Conservation (phyloP, 2,797 vertebrate genomes). For the Sebastes vulpes region DNA sequence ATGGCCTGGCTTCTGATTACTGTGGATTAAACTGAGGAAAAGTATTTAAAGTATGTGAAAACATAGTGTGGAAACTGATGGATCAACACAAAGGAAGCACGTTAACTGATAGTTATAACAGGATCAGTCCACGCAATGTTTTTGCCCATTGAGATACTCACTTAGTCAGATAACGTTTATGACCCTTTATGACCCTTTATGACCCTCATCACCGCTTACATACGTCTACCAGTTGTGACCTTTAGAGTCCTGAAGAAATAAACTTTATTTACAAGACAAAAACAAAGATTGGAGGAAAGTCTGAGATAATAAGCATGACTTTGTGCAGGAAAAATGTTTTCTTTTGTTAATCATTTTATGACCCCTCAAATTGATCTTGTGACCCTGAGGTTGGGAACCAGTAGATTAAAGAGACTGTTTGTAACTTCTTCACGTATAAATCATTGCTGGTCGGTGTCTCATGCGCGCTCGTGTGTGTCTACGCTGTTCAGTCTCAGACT, state of each 20-base stretch:
- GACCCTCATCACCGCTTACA: neutral
- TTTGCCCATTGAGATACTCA: neutral
- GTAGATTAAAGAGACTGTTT: neutral
- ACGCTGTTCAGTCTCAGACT: no score
- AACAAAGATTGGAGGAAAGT: neutral
- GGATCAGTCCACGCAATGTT: neutral
- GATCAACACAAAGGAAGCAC: neutral
- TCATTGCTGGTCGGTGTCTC: no score
- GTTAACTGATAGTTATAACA: neutral
- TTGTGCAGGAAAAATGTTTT: neutral
- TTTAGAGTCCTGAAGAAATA: no score
- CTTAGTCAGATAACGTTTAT: neutral
- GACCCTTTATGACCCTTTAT: neutral
- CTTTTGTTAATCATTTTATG: neutral
- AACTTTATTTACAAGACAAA: neutral
- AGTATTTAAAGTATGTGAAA: neutral
- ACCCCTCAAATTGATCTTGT: neutral
- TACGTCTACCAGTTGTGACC: neutral
- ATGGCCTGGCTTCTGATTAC: neutral
- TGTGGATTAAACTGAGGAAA: neutral
- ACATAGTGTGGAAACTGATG: neutral
- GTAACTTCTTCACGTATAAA: no score
- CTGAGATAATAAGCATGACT: no score
- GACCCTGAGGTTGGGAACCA: neutral
- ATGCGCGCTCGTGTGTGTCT: accelerated